Evolutionary conservation across 2,113 vertebrate genomes (phyloP), one percentile per base, ranked within the genome.

Genomic region (Pomatostomus ruficeps): DNA sequence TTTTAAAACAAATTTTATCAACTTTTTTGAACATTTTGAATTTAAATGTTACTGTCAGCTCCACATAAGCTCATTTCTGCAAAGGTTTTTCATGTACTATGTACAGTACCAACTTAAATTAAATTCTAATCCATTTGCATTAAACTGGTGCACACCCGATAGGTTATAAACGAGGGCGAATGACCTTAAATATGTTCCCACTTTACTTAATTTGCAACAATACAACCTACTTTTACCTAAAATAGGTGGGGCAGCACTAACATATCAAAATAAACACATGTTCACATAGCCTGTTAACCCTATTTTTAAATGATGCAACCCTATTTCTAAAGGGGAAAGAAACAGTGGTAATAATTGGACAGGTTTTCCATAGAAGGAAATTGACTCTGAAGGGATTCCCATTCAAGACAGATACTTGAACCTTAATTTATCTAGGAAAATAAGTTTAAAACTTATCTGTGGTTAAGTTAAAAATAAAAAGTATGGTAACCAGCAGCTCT

Each of bases 1-100:
- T 94, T 95, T 91, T 40, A 89, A 94, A 95, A 92, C 70, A 86
- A 62, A 68, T 89, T 68, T 59, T 72, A 92, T 83, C 33, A 33
- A 92, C 79, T 94, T 92, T 91, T n/a, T 12, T 7, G 2, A 63
- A 78, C 43, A 71, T 88, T 96, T 93, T 58, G 16, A 71, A 93
- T 91, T 93, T 88, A 91, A 88, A 91, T 66, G 45, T 28, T 80
- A 65, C 67, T 83, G 89, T 90, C 86, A 91, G 58, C 40, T 84
- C 43, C 72, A 82, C 46, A 85, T 12, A 83, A 55, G 14, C 45
- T 79, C 16, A 88, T 85, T 62, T 80, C 72, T 54, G 49, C 35
- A 63, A 59, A 86, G 14, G 33, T 38, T 88, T 91, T 65, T 88
- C 72, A 73, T 0, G 0, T 65, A 51, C 40, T 48, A 49, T 0